These are phyloP conservation scores for Asarcornis scutulata DNA, from an alignment of 2,113 vertebrate genomes.

Conservation along the genomic window DNA sequence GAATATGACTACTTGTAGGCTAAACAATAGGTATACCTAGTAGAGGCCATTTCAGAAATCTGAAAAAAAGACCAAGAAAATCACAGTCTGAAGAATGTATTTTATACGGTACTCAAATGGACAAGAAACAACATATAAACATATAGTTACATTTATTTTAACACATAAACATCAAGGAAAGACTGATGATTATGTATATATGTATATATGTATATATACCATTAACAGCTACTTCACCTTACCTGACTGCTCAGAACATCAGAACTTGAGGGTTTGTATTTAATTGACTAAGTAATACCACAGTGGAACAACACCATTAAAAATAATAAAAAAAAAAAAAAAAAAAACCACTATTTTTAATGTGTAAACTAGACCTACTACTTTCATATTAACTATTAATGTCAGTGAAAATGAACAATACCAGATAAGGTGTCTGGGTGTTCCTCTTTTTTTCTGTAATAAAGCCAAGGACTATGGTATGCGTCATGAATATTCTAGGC, in stretches of 20 bases:
- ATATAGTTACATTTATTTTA: not conserved
- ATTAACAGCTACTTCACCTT: not conserved
- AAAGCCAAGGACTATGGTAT: not conserved
- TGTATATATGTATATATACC: too few relatives aligned
- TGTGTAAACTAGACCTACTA: not conserved
- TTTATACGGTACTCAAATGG: not conserved
- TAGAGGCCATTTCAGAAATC: not conserved
- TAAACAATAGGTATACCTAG: not conserved
- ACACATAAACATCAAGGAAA: not conserved
- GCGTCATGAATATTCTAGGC: not conserved
- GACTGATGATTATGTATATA: not conserved
- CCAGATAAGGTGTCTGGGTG: not conserved
- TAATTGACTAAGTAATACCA: not conserved
- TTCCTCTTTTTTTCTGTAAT: not conserved
- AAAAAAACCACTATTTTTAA: not conserved
- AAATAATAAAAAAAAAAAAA: not conserved
- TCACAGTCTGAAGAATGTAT: not conserved
- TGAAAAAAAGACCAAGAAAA: not conserved
- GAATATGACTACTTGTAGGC: not conserved
- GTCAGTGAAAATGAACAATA: not conserved
- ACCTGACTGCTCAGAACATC: not conserved
- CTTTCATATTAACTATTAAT: conserved; percentile 18
- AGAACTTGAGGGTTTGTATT: not conserved
- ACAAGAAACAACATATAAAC: not conserved
- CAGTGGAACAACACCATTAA: not conserved